These are phyloP conservation scores for Himalopsyche anomala DNA, from an alignment of 2,888 invertebrate genomes.

Conservation along the genomic window DNA sequence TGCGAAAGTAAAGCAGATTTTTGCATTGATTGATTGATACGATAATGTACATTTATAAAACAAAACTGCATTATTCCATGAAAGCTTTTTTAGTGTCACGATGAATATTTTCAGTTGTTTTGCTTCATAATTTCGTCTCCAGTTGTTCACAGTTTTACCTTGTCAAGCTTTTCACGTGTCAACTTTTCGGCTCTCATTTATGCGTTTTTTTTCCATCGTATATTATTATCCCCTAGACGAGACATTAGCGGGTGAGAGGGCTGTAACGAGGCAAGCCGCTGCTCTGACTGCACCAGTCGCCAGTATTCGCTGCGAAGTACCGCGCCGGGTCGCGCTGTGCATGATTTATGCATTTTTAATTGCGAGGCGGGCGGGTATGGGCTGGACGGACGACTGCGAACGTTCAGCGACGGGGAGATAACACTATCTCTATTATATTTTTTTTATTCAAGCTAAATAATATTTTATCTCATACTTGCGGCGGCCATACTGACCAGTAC, in stretches of 20 bases:
- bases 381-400: slow-evolving; percentile 47
- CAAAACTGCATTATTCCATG: too few relatives aligned
- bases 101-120: too few relatives aligned
- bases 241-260: slow-evolving; percentile 11
- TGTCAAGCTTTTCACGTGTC: background rate
- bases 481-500: too few relatives aligned
- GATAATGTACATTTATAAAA: too few relatives aligned
- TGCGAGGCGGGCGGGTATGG: slow-evolving; percentile 66
- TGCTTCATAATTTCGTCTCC: background rate
- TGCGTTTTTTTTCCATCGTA: background rate
- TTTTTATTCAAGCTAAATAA: too few relatives aligned
- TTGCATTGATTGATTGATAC: too few relatives aligned
- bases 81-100: too few relatives aligned
- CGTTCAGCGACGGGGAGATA: background rate
- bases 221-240: slow-evolving; percentile 34
- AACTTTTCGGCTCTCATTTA: slow-evolving; percentile 16
- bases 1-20: too few relatives aligned
- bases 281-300: background rate
- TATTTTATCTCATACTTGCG: too few relatives aligned
- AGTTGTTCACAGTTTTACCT: background rate
- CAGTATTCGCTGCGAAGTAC: slow-evolving; percentile 36
- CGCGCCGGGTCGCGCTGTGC: slow-evolving; percentile 53
- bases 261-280: slow-evolving; percentile 17
- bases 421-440: too few relatives aligned
- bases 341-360: slow-evolving; percentile 73